Base-by-base conservation (phyloP, 1,140 invertebrate genomes). In the Berghia stephanieae region DNA sequence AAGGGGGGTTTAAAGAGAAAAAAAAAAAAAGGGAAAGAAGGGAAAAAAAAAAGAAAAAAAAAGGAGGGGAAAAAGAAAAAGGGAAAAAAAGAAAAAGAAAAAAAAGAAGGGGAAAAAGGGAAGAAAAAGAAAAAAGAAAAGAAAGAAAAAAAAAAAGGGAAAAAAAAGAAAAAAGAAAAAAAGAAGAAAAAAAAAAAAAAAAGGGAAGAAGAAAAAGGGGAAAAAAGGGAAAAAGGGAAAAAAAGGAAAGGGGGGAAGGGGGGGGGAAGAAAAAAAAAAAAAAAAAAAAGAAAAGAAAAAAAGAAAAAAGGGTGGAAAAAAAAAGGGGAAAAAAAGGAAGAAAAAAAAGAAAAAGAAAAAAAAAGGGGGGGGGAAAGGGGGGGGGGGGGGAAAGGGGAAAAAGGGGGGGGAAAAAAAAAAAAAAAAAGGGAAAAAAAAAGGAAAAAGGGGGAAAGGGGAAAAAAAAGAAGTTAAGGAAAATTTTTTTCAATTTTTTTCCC, bases 11-110 rank as follows among this genome's bases (percentile, higher is more conserved):
- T 34, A 38, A 67, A 67, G 38, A 18, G 31, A 21, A 31, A 31
- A 36, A 36, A 36, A 63, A 13, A 10, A 27, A 63, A 63, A 63
- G 57, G n/a, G n/a, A 42, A 24, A 69, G 67, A 69, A 24, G 43
- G 67, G 24, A 24, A 69, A 24, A 69, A 24, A 69, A 10, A 69
- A 24, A 69, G 36, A 69, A 24, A 69, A 40, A 69, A n/a, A 42
- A 40, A 69, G 6, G 43, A 40, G 43, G 38, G 43, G 8, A 69
- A 24, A 69, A 5, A 43, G 67, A 69, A 16, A 69, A 40, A 42
- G n/a, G n/a, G n/a, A 69, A 40, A 38, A 24, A 69, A 24, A 69
- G 24, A 69, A 10, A 69, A 24, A 69, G 36, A 69, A 24, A 69
- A 40, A 69, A n/a, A 42, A 40, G 43, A 5, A 69, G 67, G 43